Evolutionary conservation across 2,797 vertebrate genomes (phyloP), one percentile per base, ranked within the genome.

Genomic region (Etheostoma nigrum): DNA sequence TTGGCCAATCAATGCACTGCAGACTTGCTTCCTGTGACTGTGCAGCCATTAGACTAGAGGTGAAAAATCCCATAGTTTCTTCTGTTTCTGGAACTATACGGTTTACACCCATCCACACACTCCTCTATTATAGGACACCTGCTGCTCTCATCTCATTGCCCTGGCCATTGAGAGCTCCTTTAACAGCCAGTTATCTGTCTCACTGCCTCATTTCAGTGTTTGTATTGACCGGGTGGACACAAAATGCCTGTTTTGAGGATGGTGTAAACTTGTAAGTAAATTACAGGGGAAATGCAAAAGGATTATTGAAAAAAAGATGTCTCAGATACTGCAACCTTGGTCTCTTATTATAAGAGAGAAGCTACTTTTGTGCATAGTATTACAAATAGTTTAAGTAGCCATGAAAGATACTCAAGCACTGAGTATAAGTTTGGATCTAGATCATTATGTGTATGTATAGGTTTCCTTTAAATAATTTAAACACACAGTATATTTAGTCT

Each of bases 1-100:
- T 95, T 87, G 90, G 88, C 94, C 92, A 93, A 93, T 94, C 93
- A 93, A 94, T 93, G 90, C 65, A 36, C 89, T 76, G 83, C 51
- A 71, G 87, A 89, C 91, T 86, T 90, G 90, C 86, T 91, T 85
- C 86, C 85, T 94, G 92, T 94, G 84, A 75, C 84, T 85, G 85
- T 64, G 66, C 68, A 89, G 84, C 91, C 84, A 93, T 82, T 92
- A 93, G 81, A 87, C 33, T 9, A 2, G 62, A 66, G 64, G 77
- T 53, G 76, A 79, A 82, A 87, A 82, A 83, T 58, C 66, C 76
- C 70, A 79, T 67, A 10, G 55, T 74, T 77, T 62, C 59, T 82
- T 75, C 62, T 77, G 36, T 69, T 54, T 83, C 57, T 72, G 74
- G 74, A 76, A 78, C 74, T 30, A 27, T 52, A 60, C 54, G 54